Evolutionary conservation across 2,797 vertebrate species (phyloP), one percentile per base, ranked within the genome.

Genomic region (Schizothorax lantsangensis): DNA sequence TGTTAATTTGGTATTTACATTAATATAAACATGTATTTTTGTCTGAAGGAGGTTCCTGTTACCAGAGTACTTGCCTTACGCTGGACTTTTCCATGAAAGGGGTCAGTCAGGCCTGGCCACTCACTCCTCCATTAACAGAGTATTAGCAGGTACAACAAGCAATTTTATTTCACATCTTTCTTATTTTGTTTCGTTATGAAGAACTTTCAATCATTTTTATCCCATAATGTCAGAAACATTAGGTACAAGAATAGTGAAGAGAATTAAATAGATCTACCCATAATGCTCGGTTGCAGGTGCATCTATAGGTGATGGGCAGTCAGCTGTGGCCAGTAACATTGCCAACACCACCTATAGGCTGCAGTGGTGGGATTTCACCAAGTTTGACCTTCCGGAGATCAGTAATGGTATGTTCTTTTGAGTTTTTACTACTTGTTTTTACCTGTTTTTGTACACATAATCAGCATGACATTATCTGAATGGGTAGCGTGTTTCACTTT

Each of bases 321-420:
- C 98, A 57, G 98, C 98, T 0, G 98, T 99, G 57, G 98, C 98
- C 92, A 99, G 98, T 94, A 99, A 99, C 94, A 99, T 99, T 88
- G 98, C 98, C 86, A 99, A 98, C 94, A 99, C 98, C 72, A 99
- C 98, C 19, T 99, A 99, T 92, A 95, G 98, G 2, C 96, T 99
- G 87, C 98, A 99, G 94, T 99, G 98, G 98, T 99, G 98, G 98
- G 98, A 99, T 94, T 99, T 99, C 94, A 99, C 98, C 72, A 98
- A 99, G 88, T 99, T 99, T 73, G 97, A 99, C 91, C 96, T 99
- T 86, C 98, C 98, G 17, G 98, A 99, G 95, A 99, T 99, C 95
- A 99, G 98, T 94, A 99, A 99, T 86, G 98, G 98, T 99, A 95
- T 92, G 94, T 57, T 26, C 40, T 45, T 68, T 43, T 43, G 2